Evolutionary conservation across 64 coral and sea anemone genomes (phyloP).

Genomic region (Dendrophyllia cribrosa): DNA sequence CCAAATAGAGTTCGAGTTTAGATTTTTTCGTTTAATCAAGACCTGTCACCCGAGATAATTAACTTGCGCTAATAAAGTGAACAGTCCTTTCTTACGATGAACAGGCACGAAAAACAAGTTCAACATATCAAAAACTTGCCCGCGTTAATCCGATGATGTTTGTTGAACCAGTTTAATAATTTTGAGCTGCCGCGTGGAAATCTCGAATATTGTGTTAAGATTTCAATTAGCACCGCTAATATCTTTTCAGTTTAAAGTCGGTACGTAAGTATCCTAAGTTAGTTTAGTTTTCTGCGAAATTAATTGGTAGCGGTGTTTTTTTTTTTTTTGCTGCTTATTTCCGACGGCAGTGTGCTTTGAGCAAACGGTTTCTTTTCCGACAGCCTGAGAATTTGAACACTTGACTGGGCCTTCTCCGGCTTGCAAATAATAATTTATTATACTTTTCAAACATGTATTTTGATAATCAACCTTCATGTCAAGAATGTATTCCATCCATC

Average conservation of each 20-base stretch:
- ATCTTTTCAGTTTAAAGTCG: conserved; percentile 46
- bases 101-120: conserved; percentile 8
- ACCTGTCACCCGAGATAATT: not conserved
- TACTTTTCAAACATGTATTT: not conserved
- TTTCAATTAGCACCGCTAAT: conserved; percentile 44
- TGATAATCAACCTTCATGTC: not conserved
- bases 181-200: not conserved
- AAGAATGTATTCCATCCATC: not conserved
- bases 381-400: conserved; percentile 21
- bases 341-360: conserved; percentile 17
- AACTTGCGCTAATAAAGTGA: conserved; percentile 48
- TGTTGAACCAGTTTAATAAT: conserved; percentile 50
- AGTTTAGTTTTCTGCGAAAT: conserved; percentile 41
- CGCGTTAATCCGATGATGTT: conserved; percentile 37
- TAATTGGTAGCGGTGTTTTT: conserved; percentile 48
- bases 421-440: not conserved
- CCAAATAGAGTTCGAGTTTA: conserved; percentile 1
- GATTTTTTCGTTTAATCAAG: conserved; percentile 41
- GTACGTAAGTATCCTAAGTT: conserved; percentile 38
- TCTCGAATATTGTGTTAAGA: conserved; percentile 29
- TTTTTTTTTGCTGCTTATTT: conserved; percentile 16
- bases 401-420: not conserved
- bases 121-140: conserved; percentile 17
- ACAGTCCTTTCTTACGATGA: conserved; percentile 29
- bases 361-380: conserved; percentile 14